Evolutionary conservation across 2,113 vertebrate genomes (phyloP).

Genomic region (Sander vitreus): DNA sequence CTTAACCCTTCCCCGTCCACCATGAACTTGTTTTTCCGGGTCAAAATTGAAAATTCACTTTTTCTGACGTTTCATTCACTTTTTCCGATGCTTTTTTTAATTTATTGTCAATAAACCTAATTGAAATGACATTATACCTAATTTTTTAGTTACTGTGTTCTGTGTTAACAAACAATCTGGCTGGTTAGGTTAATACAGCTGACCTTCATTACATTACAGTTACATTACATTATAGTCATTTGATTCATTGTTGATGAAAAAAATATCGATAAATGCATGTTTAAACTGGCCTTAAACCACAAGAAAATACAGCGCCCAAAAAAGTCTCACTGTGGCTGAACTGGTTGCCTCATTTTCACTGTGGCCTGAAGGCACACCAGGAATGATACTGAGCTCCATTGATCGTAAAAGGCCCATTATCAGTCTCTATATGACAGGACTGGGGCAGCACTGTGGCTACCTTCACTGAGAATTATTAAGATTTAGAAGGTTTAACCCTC

Average conservation of each 20-base stretch:
- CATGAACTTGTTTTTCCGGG: no score
- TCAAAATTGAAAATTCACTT: no score
- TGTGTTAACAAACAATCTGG: no score
- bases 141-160: no score
- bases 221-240: background rate
- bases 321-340: conserved; percentile 22
- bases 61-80: no score
- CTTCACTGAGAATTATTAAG: conserved; percentile 39
- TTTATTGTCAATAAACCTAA: no score
- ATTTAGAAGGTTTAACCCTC: conserved; percentile 29
- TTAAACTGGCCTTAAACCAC: conserved; percentile 13
- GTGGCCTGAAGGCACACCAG: conserved; percentile 50
- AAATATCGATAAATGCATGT: conserved; percentile 3
- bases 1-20: no score
- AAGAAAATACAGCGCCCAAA: conserved; percentile 29
- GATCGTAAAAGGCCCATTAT: conserved; percentile 70
- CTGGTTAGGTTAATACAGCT: no score
- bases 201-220: background rate
- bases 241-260: conserved; percentile 22
- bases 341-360: conserved; percentile 52
- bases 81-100: no score
- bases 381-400: conserved; percentile 69
- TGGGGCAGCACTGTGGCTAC: conserved; percentile 61
- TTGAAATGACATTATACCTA: no score
- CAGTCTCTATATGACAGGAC: conserved; percentile 76